Evolutionary conservation across 2,888 invertebrate genomes (phyloP), one percentile per base, ranked within the genome.

Genomic region (Druceiella hillmani): DNA sequence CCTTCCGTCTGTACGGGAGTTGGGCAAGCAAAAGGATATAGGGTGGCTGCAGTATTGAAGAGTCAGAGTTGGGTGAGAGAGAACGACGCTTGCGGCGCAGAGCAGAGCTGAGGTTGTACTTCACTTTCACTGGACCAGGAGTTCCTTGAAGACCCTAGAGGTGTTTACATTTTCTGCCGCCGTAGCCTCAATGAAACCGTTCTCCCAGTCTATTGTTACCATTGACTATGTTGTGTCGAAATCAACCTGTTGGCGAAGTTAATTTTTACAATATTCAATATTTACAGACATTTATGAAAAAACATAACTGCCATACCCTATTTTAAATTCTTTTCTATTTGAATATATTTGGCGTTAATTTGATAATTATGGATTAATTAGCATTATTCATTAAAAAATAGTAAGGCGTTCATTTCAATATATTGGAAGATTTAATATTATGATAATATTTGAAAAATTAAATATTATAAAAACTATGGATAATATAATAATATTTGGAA

Each of bases 191-290:
- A 92, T 88, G 61, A 90, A 93, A 5, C 91, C 92, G 59, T 92
- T 89, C 57, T 89, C 88, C 93, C 93, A 94, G 57, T 91, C 89
- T 2, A 87, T 81, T 2, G 84, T 87, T 3, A 90, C 89, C 13
- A 90, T 81, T 0, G 87, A 83, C 61, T 87, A 87, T 4, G 87
- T 88, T 45, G 85, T 87, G 49, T 86, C 85, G 44, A 82, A 81
- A 48, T 87, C 83, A 43, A 87, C 82, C 87, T 87, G 69, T 20
- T 61, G 59, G 52, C 26, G 11, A 12, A 11, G 29, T 15, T 12
- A n/a, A n/a, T n/a, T n/a, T n/a, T n/a, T n/a, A n/a, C n/a, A n/a
- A n/a, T n/a, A n/a, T n/a, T n/a, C n/a, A n/a, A n/a, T n/a, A n/a
- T n/a, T n/a, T n/a, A n/a, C n/a, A n/a, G n/a, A n/a, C n/a, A n/a